Conservation (phyloP, 1,140 invertebrate species). For the Scylla paramamosain region DNA sequence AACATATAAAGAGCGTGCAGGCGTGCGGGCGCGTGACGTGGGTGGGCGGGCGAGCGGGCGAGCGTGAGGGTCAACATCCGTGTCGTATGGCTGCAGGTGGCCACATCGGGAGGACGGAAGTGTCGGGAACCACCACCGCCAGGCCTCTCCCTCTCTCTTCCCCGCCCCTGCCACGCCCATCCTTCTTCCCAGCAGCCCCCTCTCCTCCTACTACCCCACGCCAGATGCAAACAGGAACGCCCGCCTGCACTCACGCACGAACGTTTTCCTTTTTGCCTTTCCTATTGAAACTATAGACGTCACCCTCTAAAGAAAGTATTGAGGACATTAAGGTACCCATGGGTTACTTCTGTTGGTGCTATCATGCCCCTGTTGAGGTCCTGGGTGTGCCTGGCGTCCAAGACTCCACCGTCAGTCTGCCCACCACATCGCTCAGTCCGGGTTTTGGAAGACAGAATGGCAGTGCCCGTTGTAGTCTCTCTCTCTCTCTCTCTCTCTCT, state of each 20-base stretch:
- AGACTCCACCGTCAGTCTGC: not conserved
- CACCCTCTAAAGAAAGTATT: no score
- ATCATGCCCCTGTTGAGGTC: no score
- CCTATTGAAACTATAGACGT: no score
- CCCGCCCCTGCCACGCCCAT: not conserved
- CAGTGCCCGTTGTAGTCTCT: not conserved
- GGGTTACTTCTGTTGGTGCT: no score
- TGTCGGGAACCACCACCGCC: not conserved
- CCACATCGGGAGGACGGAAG: slow-evolving; percentile 16
- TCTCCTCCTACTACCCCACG: not conserved
- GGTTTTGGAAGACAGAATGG: not conserved
- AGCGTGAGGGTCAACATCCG: not conserved
- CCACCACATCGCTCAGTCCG: not conserved
- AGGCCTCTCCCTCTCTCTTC: slow-evolving; percentile 7
- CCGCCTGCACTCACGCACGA: no score
- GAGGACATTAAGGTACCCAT: no score
- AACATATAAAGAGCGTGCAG: not conserved
- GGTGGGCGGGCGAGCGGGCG: not conserved
- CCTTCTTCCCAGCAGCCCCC: not conserved
- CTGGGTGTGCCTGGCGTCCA: not conserved
- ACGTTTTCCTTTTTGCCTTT: no score
- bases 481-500: slow-evolving; percentile 10
- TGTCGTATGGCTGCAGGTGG: slow-evolving; percentile 25
- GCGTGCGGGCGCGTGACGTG: slow-evolving; percentile 33
- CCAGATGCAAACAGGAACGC: no score